phyloP scores from a whole-genome alignment of 1,140 invertebrate genomes.

The Lineus longissimus region DNA sequence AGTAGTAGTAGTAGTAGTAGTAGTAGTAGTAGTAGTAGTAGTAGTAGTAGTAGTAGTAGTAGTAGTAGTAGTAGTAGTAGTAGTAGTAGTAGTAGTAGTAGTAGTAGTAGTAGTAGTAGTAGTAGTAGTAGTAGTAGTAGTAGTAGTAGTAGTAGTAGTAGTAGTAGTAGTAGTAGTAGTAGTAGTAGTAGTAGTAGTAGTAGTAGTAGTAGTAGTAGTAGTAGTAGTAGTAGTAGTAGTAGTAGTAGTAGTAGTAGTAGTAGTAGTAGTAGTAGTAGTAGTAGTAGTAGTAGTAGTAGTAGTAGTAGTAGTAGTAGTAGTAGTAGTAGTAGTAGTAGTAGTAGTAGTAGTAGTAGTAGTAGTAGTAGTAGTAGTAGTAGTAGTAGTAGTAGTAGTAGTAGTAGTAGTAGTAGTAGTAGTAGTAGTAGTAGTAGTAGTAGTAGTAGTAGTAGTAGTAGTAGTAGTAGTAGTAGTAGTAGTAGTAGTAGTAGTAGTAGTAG shows the following conservation, averaged over 20 bases:
- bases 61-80: no score
- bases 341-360: conserved; percentile 11
- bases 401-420: conserved; percentile 17
- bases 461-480: conserved; percentile 17
- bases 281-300: conserved; percentile 12
- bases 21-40: no score
- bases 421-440: conserved; percentile 17
- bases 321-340: conserved; percentile 14
- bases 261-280: conserved; percentile 15
- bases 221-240: conserved; percentile 1
- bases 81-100: conserved; percentile 11
- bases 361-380: conserved; percentile 14
- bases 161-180: conserved; percentile 13
- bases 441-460: conserved; percentile 15
- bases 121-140: conserved; percentile 10
- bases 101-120: conserved; percentile 8
- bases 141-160: conserved; percentile 13
- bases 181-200: conserved; percentile 11
- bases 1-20: no score
- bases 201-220: conserved; percentile 7
- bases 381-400: conserved; percentile 18
- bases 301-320: conserved; percentile 13
- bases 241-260: conserved; percentile 7
- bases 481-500: conserved; percentile 18
- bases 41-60: no score